These are phyloP conservation scores for Anguilla rostrata DNA, from an alignment of 2,113 vertebrate species.

Conservation along the genomic window DNA sequence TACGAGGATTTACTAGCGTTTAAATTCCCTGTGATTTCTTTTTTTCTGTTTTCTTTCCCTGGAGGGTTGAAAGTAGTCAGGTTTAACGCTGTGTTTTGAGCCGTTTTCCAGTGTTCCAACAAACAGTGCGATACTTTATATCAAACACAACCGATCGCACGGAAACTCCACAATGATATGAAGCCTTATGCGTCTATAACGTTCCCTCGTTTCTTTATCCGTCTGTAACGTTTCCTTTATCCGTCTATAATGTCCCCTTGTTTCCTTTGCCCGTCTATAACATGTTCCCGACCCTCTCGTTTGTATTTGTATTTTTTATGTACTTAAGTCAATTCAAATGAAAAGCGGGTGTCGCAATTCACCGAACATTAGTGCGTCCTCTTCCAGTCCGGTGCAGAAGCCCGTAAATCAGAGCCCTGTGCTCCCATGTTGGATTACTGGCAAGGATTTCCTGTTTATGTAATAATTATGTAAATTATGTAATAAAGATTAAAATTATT, in stretches of 20 bases:
- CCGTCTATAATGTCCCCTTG: no score
- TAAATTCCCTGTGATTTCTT: not conserved
- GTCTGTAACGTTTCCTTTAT: no score
- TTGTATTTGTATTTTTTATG: not conserved
- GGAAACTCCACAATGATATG: not conserved
- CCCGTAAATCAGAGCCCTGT: no score
- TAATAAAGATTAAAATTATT: no score
- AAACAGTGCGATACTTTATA: not conserved
- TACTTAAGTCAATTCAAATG: not conserved
- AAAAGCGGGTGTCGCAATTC: not conserved
- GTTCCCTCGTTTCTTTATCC: no score
- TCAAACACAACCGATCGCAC: no score
- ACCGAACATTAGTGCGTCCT: not conserved
- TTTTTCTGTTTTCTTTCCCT: not conserved
- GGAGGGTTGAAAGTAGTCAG: not conserved
- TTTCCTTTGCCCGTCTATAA: not conserved
- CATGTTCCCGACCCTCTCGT: no score
- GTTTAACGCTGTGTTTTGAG: not conserved
- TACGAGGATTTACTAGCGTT: not conserved
- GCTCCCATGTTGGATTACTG: no score
- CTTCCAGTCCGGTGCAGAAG: not conserved
- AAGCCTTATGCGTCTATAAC: not conserved
- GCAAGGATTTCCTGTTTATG: no score
- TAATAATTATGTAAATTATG: no score
- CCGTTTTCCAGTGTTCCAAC: not conserved